Evolutionary conservation across 2,797 vertebrate species (phyloP).

Genomic region (Emys orbicularis): DNA sequence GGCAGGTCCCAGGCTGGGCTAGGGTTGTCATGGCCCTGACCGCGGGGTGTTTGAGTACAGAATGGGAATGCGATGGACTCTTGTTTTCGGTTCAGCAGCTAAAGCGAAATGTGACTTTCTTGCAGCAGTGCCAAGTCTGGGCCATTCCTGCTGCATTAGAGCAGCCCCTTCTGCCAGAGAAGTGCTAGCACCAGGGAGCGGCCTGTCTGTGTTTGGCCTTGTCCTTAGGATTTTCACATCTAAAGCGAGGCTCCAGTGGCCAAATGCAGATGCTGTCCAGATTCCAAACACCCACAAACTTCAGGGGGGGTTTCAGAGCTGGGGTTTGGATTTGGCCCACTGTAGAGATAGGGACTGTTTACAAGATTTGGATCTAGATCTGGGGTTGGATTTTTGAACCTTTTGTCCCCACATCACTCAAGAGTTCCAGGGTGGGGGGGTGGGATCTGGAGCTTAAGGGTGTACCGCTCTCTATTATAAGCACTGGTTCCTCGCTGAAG

Average conservation of each 20-base stretch:
- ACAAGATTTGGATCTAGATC: background rate
- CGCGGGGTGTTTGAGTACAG: slow-evolving; percentile 55
- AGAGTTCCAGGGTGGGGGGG: background rate
- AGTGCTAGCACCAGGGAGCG: fast-evolving
- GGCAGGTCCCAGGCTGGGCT: background rate
- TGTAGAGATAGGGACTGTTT: background rate
- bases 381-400: background rate
- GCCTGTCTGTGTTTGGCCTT: background rate
- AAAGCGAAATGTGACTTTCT: slow-evolving; percentile 56
- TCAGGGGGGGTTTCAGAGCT: background rate
- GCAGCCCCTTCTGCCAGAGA: fast-evolving
- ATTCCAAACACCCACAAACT: background rate
- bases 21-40: background rate
- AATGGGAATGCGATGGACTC: slow-evolving; percentile 24
- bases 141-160: fast-evolving
- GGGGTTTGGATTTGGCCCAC: background rate
- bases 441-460: background rate
- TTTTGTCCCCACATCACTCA: background rate
- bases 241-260: background rate
- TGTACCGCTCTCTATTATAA: background rate
- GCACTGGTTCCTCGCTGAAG: background rate
- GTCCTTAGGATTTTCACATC: background rate
- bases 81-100: slow-evolving; percentile 37
- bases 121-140: fast-evolving
- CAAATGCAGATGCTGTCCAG: background rate